Evolutionary conservation across 2,113 vertebrate species (phyloP).

Genomic region (Paraplagusia blochii): DNA sequence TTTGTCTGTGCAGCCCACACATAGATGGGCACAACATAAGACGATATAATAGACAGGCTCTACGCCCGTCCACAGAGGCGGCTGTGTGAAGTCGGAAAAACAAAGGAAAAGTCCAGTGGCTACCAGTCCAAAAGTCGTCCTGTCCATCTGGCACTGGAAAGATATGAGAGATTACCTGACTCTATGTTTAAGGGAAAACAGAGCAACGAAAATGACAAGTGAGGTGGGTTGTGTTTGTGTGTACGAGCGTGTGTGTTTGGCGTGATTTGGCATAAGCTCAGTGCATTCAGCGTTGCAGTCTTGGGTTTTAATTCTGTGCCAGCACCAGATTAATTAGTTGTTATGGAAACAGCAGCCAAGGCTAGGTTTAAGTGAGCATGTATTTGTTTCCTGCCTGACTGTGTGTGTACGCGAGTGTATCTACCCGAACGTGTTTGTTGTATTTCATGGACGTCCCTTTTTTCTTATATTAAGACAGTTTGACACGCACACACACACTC

Average conservation of each 20-base stretch:
- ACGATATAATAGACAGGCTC: too few relatives aligned
- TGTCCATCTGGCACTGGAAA: too few relatives aligned
- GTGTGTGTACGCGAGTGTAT: neutral
- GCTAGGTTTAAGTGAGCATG: neutral
- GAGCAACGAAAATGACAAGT: too few relatives aligned
- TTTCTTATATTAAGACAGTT: neutral
- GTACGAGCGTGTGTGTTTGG: neutral
- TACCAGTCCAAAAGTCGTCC: too few relatives aligned
- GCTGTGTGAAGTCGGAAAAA: too few relatives aligned
- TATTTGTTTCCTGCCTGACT: neutral
- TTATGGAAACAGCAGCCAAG: conserved; percentile 8
- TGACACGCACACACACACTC: neutral
- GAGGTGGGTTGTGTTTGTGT: neutral
- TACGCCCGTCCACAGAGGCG: too few relatives aligned
- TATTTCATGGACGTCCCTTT: neutral
- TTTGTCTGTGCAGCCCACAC: too few relatives aligned
- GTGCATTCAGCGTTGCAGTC: conserved; percentile 10
- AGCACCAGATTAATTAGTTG: conserved; percentile 12
- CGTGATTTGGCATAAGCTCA: conserved; percentile 23
- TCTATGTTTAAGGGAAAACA: too few relatives aligned
- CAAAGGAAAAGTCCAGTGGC: too few relatives aligned
- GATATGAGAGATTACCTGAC: too few relatives aligned
- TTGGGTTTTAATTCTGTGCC: conserved; percentile 5
- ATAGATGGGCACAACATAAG: too few relatives aligned
- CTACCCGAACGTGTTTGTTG: neutral